Base-by-base conservation (phyloP, 1,140 invertebrate genomes). In the Sesamia nonagrioides region DNA sequence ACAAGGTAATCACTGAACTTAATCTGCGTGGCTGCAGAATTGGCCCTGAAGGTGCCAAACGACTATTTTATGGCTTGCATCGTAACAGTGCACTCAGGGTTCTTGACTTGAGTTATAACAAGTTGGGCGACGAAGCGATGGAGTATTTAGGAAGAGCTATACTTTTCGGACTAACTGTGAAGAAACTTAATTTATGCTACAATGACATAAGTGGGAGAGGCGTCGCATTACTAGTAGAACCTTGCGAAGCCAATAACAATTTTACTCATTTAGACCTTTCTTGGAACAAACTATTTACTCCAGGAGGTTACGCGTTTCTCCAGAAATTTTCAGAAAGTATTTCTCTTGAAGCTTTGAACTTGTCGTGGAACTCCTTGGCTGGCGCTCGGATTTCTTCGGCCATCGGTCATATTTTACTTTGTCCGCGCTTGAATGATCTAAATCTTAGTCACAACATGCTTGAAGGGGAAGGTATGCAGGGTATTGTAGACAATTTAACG, bases 181-280 rank as follows among this genome's bases (percentile, higher is more conserved):
- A 52, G 21, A 8, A 42, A 15, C 52, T 86, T 2, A 92, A 95
- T 83, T 82, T 95, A 48, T 91, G 90, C 37, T 50, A 50, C 15
- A 89, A 92, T 18, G 95, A 95, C 69, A 81, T 91, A 54, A 79
- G 95, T 37, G 90, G 87, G 6, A 85, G 84, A 69, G 68, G 80
- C 17, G 73, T 91, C 15, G 87, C 86, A 9, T 60, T 86, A 17
- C 74, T 95, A 6, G 85, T 83, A 61, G 86, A 84, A 18, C 89
- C 89, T 35, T 85, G 95, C 13, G 84, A 91, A 79, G 88, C 86
- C 60, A 87, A 90, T 58, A 91, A 92, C 75, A 87, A 82, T 68
- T 56, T 95, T 8, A 92, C 88, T 63, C 86, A 88, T 42, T 69
- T 95, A 2, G 87, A 95, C 89, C 84, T 95, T 69, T 94, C 95